A percentile compares a stretch with the other conserved stretches of the same genome.
Conservation (phyloP, 2,888 invertebrate genomes). For the Trichopoda pennipes region DNA sequence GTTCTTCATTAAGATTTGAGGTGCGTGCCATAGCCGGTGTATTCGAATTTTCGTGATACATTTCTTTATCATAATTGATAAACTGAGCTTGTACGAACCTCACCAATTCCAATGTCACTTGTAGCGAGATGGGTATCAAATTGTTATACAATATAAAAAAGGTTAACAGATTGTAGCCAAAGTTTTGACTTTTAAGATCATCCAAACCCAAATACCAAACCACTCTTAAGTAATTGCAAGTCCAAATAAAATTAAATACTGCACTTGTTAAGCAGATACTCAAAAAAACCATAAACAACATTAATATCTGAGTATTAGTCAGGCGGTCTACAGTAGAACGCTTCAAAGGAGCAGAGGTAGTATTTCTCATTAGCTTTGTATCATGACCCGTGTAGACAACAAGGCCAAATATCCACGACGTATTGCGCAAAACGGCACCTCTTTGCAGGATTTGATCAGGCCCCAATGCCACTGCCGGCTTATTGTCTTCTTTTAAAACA, state of each 20-base stretch:
- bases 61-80: constrained; percentile 96
- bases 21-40: constrained; percentile 98
- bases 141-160: constrained; percentile 99
- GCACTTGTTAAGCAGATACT: constrained; percentile 94
- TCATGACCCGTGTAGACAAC: constrained; percentile 99
- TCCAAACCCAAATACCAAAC: constrained; percentile 94
- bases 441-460: constrained; percentile 97
- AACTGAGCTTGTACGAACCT: constrained; percentile 97
- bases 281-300: constrained; percentile 95
- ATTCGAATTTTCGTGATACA: constrained; percentile 96
- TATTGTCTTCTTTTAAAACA: constrained; percentile 88
- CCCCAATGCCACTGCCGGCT: constrained; percentile 89
- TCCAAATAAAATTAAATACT: constrained; percentile 94
- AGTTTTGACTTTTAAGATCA: constrained; percentile 85
- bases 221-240: constrained; percentile 83
- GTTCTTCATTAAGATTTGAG: constrained; percentile 98
- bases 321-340: constrained; percentile 96
- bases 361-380: constrained; percentile 98
- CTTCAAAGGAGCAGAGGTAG: constrained; percentile 87
- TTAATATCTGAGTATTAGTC: constrained; percentile 96
- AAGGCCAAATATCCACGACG: constrained; percentile 96
- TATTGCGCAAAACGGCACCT: constrained; percentile 98
- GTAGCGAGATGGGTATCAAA: constrained; percentile 98
- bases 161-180: constrained; percentile 96
- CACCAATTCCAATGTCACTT: constrained; percentile 99